Base-by-base conservation (phyloP, 2,888 invertebrate species). In the Drosophila mettleri region DNA sequence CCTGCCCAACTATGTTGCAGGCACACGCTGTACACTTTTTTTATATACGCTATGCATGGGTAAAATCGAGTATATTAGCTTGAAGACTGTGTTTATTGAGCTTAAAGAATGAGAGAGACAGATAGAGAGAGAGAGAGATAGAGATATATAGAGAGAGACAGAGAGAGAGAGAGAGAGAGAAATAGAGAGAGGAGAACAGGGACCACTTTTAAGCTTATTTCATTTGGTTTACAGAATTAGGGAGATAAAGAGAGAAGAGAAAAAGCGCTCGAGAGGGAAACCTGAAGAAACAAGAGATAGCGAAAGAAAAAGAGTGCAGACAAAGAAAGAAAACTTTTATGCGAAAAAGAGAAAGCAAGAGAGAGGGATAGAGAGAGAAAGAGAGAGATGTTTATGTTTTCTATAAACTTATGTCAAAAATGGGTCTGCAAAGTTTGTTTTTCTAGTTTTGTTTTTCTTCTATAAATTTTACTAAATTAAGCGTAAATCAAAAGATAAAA, bases 1-100 rank as follows among this genome's bases (percentile, higher is more conserved):
- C 69, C 78, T 72, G 76, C 34, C 31, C 72, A 64, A 49, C 80
- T 61, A 63, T 66, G 57, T 67, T 45, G 52, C 49, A 31, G n/a
- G 14, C 45, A 18, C 9, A 46, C 16, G 1, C 34, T 14, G 29
- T 0, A 2, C n/a, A 5, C n/a, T 36, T 43, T 45, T 39, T 24
- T 16, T 16, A 14, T 1, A 24, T 16, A 12, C 16, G 1, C 12
- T 16, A 22, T 2, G 3, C 6, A 34, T 2, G 0, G 16, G 12
- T 4, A 8, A 6, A 24, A 12, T 1, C 0, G 24, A 33, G 49
- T 16, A 24, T 51, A 34, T 51, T 22, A n/a, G 48, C n/a, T n/a
- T 49, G 31, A 2, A 20, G 2, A 18, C 12, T 45, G 10, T 45
- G 27, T 27, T n/a, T 12, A 16, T 43, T 10, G 12, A 38, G 24